phyloP scores from a whole-genome alignment of 2,113 vertebrate species.

The Prietella phreatophila region DNA sequence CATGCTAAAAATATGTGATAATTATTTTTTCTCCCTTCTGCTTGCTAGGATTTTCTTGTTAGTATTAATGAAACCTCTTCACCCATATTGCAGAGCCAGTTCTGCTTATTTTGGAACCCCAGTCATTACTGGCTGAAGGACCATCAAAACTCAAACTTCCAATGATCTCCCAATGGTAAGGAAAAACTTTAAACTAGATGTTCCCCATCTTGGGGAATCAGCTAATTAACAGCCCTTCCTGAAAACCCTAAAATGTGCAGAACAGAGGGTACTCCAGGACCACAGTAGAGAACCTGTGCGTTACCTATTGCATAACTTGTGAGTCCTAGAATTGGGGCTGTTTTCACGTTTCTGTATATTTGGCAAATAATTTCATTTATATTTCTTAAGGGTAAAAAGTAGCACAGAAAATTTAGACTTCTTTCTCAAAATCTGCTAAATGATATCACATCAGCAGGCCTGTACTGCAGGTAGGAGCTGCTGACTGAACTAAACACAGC shows the following conservation, averaged over 20 bases:
- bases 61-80: not conserved
- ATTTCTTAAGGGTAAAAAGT: not conserved
- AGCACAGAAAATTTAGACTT: not conserved
- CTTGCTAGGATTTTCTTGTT: not conserved
- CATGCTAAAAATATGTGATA: not conserved
- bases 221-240: not conserved
- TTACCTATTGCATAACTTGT: not conserved
- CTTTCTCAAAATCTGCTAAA: not conserved
- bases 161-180: not conserved
- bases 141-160: not conserved
- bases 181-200: not conserved
- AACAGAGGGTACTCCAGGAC: not conserved
- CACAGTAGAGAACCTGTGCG: not conserved
- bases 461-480: slow-evolving; percentile 2
- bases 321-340: not conserved
- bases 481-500: not conserved
- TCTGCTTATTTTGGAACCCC: not conserved
- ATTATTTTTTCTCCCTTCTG: not conserved
- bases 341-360: not conserved
- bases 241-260: not conserved
- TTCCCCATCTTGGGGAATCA: not conserved
- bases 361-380: not conserved
- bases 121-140: not conserved
- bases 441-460: not conserved
- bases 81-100: not conserved